These are phyloP conservation scores for Rotaria magnacalcarata DNA, from an alignment of 2,888 invertebrate species.

Conservation along the genomic window DNA sequence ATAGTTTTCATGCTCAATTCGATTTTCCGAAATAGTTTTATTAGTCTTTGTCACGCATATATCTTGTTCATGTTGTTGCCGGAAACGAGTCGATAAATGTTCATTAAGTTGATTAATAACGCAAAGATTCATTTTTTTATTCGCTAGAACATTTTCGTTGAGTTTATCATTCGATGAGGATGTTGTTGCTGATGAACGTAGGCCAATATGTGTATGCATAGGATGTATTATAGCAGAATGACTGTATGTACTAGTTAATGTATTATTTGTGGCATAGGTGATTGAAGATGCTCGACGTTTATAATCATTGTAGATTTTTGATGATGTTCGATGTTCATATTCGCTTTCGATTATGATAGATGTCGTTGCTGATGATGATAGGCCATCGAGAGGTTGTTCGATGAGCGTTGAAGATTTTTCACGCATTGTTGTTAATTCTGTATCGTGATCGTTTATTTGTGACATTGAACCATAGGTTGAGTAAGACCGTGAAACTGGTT, in stretches of 20 bases:
- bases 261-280: background rate
- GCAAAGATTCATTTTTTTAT: background rate
- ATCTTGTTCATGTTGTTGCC: conserved; percentile 15
- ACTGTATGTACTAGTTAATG: background rate
- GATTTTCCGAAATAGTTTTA: background rate
- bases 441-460: background rate
- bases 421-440: background rate
- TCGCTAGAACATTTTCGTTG: background rate
- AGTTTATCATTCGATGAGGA: background rate
- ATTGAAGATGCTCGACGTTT: background rate
- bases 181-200: conserved; percentile 10
- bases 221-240: background rate
- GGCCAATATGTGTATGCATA: background rate
- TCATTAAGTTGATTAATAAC: conserved; percentile 28
- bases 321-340: conserved; percentile 1
- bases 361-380: background rate
- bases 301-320: conserved; percentile 29
- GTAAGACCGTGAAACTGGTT: background rate
- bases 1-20: background rate
- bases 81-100: conserved; percentile 11
- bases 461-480: conserved; percentile 20
- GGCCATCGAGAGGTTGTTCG: background rate
- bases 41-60: background rate
- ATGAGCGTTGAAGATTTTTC: no score
- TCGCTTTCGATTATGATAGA: background rate